Evolutionary conservation across 2,888 invertebrate genomes (phyloP), one percentile per base, ranked within the genome.

Genomic region (Molanna angustata): DNA sequence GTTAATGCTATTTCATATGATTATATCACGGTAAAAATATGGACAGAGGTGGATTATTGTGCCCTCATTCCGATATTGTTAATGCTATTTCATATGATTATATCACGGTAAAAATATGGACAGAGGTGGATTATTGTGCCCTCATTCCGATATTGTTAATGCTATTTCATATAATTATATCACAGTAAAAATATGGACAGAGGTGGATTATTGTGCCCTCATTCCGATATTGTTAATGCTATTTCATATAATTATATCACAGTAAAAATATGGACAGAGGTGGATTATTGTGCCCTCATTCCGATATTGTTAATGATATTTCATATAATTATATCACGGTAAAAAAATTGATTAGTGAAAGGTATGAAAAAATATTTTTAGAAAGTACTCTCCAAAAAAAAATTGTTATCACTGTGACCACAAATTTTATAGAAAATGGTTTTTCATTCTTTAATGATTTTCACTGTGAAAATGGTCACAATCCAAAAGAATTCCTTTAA

Each of bases 271-370:
- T 35, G 13, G 13, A 35, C 35, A 35, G 13, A 35, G 27, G 35
- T 4, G 13, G 35, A 35, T 35, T 9, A 13, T 35, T 35, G 27
- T 27, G 27, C 27, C 27, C 35, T 35, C 7, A 35, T 35, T 13
- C 35, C 14, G 6, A 4, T 35, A 35, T 35, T 35, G 35, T n/a
- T 13, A n/a, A 35, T 35, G 35, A 6, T 9, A 14, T 9, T 9
- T 35, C 35, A 9, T 35, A 9, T 9, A 35, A 35, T 35, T 35
- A 4, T 9, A 35, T n/a, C 6, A n/a, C 13, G 14, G 6, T 35
- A 35, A 35, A 35, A 9, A 35, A 35, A 35, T 35, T 9, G 35
- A n/a, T 35, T 13, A 35, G 35, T 35, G 35, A 35, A 13, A 35
- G 14, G 14, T 27, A 27, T 27, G 27, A 27, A 27, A 27, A 27